Evolutionary conservation across 1,140 invertebrate genomes (phyloP).

Genomic region (Vanessa atalanta): DNA sequence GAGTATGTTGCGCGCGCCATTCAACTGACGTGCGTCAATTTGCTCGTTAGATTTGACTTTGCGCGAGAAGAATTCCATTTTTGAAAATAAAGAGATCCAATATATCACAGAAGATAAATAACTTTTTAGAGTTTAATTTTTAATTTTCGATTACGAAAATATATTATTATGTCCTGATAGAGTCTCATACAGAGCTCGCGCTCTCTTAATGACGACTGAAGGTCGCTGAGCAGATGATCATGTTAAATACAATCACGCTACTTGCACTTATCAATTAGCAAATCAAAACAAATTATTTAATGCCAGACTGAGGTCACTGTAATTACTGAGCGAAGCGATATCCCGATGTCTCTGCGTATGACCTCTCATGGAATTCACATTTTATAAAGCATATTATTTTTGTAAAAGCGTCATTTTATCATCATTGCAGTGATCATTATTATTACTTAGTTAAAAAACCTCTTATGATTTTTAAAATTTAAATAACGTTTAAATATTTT

Average conservation of each 20-base stretch:
- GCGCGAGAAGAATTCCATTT: constrained; percentile 67
- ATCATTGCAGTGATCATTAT: too few relatives aligned
- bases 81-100: constrained; percentile 54
- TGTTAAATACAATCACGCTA: constrained; percentile 49
- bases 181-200: constrained; percentile 52
- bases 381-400: background rate
- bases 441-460: too few relatives aligned
- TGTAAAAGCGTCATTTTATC: too few relatives aligned
- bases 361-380: background rate
- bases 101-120: constrained; percentile 50
- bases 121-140: constrained; percentile 25
- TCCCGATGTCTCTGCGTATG: background rate
- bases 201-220: constrained; percentile 69
- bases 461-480: too few relatives aligned
- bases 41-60: constrained; percentile 62
- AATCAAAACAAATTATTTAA: constrained; percentile 30
- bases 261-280: constrained; percentile 43
- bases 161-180: constrained; percentile 16
- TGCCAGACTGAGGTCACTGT: constrained; percentile 6
- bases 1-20: constrained; percentile 53
- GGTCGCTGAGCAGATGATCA: constrained; percentile 46
- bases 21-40: constrained; percentile 62
- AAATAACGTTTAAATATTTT: background rate
- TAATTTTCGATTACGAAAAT: constrained; percentile 18
- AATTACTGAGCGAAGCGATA: constrained; percentile 8